A percentile compares a stretch with the other conserved stretches of the same genome.
phyloP scores from a whole-genome alignment of 2,113 vertebrate species.

The Eudyptes chrysolophus region DNA sequence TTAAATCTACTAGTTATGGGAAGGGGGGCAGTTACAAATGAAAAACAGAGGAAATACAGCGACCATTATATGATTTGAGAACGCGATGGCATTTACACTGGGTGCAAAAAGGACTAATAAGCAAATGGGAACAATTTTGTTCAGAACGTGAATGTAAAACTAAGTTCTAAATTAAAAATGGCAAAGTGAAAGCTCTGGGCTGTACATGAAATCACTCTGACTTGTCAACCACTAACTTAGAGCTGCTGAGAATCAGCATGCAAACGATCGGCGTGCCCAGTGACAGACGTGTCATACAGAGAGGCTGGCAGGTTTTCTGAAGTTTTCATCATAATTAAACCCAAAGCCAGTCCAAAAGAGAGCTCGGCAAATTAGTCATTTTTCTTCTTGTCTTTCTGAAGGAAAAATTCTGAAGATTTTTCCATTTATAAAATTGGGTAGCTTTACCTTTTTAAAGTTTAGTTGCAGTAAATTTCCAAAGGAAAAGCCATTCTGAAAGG shows the following conservation, averaged over 20 bases:
- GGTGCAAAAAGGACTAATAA: not conserved
- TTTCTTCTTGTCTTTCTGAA: not conserved
- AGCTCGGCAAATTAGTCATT: not conserved
- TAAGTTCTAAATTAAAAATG: not conserved
- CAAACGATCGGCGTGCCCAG: not conserved
- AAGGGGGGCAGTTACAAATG: not conserved
- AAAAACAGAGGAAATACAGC: not conserved
- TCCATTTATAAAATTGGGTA: not conserved
- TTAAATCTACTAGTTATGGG: not conserved
- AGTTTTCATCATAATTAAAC: not conserved
- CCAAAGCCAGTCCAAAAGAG: not conserved
- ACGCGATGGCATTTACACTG: not conserved
- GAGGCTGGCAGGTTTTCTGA: not conserved
- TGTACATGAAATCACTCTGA: not conserved
- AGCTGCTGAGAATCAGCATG: not conserved
- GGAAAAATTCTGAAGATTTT: not conserved
- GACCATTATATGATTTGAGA: not conserved
- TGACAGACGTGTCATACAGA: not conserved
- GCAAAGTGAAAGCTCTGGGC: not conserved
- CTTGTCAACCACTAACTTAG: not conserved
- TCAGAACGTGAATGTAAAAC: not conserved
- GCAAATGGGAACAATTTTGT: not conserved
- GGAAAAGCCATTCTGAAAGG: not conserved
- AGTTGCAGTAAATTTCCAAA: not conserved
- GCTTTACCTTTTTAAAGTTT: not conserved